These are phyloP conservation scores for Danio tinwini DNA, from an alignment of 2,797 vertebrate species.

Conservation along the genomic window DNA sequence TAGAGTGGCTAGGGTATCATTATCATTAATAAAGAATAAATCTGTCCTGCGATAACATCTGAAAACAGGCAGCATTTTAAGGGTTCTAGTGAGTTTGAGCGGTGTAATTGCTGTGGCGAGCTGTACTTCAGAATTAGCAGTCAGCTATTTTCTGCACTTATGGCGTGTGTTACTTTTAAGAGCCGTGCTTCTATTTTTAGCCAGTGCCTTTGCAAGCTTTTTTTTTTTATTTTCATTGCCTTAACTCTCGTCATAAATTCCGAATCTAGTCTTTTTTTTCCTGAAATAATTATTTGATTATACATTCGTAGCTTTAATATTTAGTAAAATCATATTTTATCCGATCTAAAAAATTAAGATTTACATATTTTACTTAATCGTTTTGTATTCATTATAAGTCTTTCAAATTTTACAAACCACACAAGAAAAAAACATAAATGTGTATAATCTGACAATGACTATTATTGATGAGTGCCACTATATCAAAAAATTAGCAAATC, in stretches of 20 bases:
- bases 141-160: constrained; percentile 47
- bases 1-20: constrained; percentile 79
- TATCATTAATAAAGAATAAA: constrained; percentile 82
- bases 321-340: too few species aligned
- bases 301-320: too few species aligned
- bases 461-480: too few species aligned
- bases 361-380: too few species aligned
- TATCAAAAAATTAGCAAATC: too few species aligned
- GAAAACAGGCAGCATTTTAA: constrained; percentile 70
- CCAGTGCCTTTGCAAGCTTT: not conserved
- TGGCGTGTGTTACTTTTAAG: constrained; percentile 13
- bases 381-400: too few species aligned
- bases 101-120: constrained; percentile 58
- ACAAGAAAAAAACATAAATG: too few species aligned
- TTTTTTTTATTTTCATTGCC: not conserved
- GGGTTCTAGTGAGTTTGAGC: constrained; percentile 55
- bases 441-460: too few species aligned
- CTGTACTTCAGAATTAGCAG: constrained; percentile 42
- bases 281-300: too few species aligned
- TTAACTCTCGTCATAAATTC: not conserved
- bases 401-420: too few species aligned
- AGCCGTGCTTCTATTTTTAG: constrained; percentile 6
- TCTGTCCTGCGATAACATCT: constrained; percentile 74
- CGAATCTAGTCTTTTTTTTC: not conserved
- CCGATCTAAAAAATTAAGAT: too few species aligned